Base-by-base conservation (phyloP, 1,140 invertebrate genomes). In the Eumaeus atala region DNA sequence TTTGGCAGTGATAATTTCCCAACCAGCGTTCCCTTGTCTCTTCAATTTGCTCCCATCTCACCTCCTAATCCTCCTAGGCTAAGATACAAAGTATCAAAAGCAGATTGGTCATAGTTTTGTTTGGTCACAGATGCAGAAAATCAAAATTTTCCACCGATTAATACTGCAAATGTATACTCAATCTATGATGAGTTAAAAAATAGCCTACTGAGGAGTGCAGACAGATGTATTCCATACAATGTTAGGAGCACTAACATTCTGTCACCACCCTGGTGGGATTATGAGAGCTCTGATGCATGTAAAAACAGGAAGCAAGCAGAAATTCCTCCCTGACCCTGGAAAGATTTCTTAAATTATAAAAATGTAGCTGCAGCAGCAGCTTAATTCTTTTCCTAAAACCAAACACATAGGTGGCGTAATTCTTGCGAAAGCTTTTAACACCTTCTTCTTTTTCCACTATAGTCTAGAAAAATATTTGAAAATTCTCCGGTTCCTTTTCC, bases 241-340 rank as follows among this genome's bases (percentile, higher is more conserved):
- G 14, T 12, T 3, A 18, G 9, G 18, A 11, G 8, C 3, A 16
- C 9, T 12, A 49, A 28, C 5, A 21, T 42, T 1, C 40, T 48
- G 11, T 53, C 28, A 9, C 47, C 54, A 36, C 54, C 54, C 3
- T 56, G 54, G 48, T 56, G 54, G 54, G 48, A 56, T 42, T 0
- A n/a, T 16, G 44, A 56, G 21, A 50, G 54, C 35, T 50, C 54
- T n/a, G 12, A 6, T 1, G 14, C 34, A 37, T 36, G 42, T 12
- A 28, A 42, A 16, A 48, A 14, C 16, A 33, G 44, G 7, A 40
- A 49, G 7, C 36, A 50, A 6, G 16, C 48, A 6, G 36, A 40
- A 10, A 33, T 14, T 8, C 35, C 14, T 16, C 9, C 40, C 50
- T 56, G 47, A 18, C 17, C 11, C 9, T 28, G 0, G 54, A 56